Percentiles rank a stretch among this genome's conserved stretches.
phyloP scores from a whole-genome alignment of 2,797 vertebrate genomes.

The Myotis findleyi region DNA sequence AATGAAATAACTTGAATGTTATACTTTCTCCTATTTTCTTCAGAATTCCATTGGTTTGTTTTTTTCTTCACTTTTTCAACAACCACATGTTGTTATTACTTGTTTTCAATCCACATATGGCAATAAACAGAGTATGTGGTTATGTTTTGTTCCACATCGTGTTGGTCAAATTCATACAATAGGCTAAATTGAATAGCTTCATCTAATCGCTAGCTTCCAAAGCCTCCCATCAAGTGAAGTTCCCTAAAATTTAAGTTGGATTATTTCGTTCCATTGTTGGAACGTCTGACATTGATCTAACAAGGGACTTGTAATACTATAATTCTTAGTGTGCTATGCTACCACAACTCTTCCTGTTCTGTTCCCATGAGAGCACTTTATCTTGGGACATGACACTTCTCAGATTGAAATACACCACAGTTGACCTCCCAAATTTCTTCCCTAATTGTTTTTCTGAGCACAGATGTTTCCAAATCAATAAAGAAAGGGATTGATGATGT shows the following conservation, averaged over 20 bases:
- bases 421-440: not conserved
- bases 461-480: not conserved
- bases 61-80: not conserved
- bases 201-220: not conserved
- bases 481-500: not conserved
- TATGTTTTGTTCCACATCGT: not conserved
- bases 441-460: constrained; percentile 29
- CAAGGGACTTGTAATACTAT: not conserved
- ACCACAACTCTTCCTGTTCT: not conserved
- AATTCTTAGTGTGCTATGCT: not conserved
- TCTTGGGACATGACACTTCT: not conserved
- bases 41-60: not conserved
- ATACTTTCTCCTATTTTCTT: not conserved
- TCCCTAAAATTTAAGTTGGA: not conserved
- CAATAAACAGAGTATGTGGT: not conserved
- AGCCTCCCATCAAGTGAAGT: not conserved
- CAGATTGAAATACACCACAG: not conserved
- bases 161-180: not conserved
- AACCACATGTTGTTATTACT: not conserved
- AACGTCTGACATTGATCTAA: not conserved
- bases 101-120: not conserved
- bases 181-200: not conserved
- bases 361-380: not conserved
- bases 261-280: not conserved
- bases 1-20: not conserved